phyloP scores from a whole-genome alignment of 2,113 vertebrate genomes.

The Tupaia tana region DNA sequence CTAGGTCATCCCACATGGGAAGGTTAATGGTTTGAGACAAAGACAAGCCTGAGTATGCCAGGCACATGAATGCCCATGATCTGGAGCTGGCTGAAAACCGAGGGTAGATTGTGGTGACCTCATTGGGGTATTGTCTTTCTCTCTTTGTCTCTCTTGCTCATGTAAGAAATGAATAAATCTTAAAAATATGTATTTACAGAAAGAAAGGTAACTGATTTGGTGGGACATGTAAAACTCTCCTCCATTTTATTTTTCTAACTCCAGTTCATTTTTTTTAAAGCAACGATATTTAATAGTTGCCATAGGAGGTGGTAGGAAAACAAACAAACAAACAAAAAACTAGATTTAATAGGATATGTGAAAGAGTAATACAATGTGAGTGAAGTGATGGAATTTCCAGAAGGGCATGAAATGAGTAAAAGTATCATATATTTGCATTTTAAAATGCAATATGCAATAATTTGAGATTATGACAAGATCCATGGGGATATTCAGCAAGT shows the following conservation, averaged over 20 bases:
- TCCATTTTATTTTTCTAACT: neutral
- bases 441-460: neutral
- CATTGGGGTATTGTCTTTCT: too few species aligned
- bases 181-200: neutral
- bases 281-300: neutral
- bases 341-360: neutral
- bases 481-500: neutral
- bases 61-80: too few species aligned
- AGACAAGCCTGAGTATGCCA: too few species aligned
- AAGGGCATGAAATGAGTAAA: neutral
- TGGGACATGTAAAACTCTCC: neutral
- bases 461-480: neutral
- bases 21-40: too few species aligned
- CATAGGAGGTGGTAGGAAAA: rapidly evolving
- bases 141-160: too few species aligned
- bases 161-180: too few species aligned
- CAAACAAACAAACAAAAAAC: neutral
- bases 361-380: neutral
- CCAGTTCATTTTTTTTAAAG: neutral
- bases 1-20: too few species aligned
- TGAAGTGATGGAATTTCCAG: neutral
- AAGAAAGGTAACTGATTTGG: neutral
- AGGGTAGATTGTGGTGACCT: too few species aligned
- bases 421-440: neutral
- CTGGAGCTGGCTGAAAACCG: too few species aligned